Percentiles rank a stretch among this genome's conserved stretches.
Conservation (phyloP, 2,797 vertebrate species). For the Diceros bicornis region DNA sequence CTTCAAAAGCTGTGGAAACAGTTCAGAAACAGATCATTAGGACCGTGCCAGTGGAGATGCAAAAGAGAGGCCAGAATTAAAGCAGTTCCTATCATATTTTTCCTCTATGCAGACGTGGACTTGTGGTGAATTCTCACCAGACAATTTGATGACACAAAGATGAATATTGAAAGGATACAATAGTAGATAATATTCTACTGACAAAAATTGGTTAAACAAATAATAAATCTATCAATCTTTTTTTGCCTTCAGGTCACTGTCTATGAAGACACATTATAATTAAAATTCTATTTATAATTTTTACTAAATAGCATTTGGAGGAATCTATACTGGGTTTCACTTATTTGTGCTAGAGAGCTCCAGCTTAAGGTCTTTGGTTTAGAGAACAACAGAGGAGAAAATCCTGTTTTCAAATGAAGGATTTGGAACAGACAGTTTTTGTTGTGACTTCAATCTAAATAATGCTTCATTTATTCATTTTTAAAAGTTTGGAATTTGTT, state of each 20-base stretch:
- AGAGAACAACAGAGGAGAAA: neutral
- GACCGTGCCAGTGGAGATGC: neutral
- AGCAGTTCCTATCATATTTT: accelerated
- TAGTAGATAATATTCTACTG: neutral
- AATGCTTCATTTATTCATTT: neutral
- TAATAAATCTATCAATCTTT: neutral
- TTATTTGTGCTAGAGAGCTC: neutral
- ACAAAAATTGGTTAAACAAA: neutral
- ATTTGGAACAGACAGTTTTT: neutral
- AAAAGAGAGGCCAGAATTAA: neutral
- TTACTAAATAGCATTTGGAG: neutral
- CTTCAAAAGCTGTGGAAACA: neutral
- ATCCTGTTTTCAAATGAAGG: neutral
- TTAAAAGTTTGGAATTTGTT: conserved; percentile 26
- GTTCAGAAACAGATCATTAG: neutral
- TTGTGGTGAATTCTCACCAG: neutral
- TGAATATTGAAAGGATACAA: neutral
- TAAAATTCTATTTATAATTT: conserved; percentile 33
- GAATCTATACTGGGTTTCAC: neutral
- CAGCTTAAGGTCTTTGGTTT: neutral
- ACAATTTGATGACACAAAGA: neutral
- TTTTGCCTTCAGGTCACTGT: neutral
- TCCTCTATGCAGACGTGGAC: neutral
- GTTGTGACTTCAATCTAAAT: neutral
- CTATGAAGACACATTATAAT: neutral